Evolutionary conservation across 2,113 vertebrate species (phyloP), one percentile per base, ranked within the genome.

Genomic region (Perca fluviatilis): DNA sequence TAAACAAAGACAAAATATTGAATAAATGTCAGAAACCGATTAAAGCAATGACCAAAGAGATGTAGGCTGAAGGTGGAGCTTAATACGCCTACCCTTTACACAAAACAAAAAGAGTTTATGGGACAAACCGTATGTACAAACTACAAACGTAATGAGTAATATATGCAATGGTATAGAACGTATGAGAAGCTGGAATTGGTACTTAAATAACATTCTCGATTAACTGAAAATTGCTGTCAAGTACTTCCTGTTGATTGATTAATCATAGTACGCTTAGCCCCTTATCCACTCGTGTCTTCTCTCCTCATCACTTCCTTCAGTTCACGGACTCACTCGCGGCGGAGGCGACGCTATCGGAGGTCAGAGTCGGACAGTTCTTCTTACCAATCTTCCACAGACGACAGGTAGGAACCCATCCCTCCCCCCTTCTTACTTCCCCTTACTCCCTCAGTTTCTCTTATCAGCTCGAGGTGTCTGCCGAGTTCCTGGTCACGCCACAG

Each of bases 311-410:
- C 69, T 51, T 19, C 12, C 47, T 62, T 62, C 95, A 99, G 98
- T 90, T 97, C 96, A 5, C 94, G 94, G 92, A 96, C 95, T 86
- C 95, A 95, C 89, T 95, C 96, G 18, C 96, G 94, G 51, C 95
- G 94, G 69, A 96, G 90, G 56, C 96, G 88, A 6, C 96, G 89
- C 54, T 94, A 91, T 84, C 96, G 89, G 79, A 95, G 93, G 92
- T 96, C 96, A 5, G 90, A 94, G 85, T 97, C 96, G 0, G 92
- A 94, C 88, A 96, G 95, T 92, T 96, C 96, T 0, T 95, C 94
- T 85, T 96, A 95, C 43, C 95, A 88, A 10, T 96, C 96, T 15
- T 95, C 93, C 57, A 90, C 94, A 79, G 94, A 95, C 82, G 96
- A 94, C 96, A 98, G 97, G 97, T 98, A 96, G 90, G 76, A 46